Base-by-base conservation (phyloP, 2,888 invertebrate genomes). In the Herminia tarsipennalis region DNA sequence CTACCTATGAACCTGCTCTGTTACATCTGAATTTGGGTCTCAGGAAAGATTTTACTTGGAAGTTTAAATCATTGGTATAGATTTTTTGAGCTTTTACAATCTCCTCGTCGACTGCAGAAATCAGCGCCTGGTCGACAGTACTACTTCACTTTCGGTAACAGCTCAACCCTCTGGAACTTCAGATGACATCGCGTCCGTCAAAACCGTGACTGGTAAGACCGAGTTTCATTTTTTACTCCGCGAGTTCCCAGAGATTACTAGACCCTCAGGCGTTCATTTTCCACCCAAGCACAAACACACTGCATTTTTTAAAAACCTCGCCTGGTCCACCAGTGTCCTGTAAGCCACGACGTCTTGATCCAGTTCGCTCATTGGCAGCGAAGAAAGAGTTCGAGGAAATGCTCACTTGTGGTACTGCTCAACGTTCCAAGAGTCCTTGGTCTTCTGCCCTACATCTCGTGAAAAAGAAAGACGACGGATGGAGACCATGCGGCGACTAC, bases 61-160 rank as follows among this genome's bases (percentile, higher is more conserved):
- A 45, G 1, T 81, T 79, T 35, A 51, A 0, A 79, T 81, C 6
- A 77, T 78, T 14, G 73, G 74, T 1, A 73, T 66, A 2, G 75
- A 78, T 47, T 78, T 82, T 28, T 42, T 79, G n/a, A 28, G 34
- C 1, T 58, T 61, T 36, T 78, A 60, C 33, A 59, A 63, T 6
- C 49, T 81, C 0, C 44, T 81, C n/a, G n/a, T n/a, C n/a, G n/a
- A n/a, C n/a, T n/a, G n/a, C n/a, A n/a, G n/a, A n/a, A n/a, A n/a
- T n/a, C 47, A 52, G 0, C 52, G 64, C 1, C 32, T 80, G 0
- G 27, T 72, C 0, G 64, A 66, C 20, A 38, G n/a, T n/a, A n/a
- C n/a, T n/a, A 38, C 0, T 4, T 22, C 1, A 67, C 66, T 4
- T 28, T 24, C 53, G n/a, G 27, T 62, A 5, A 36, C 42, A 2